Conservation (phyloP, 2,888 invertebrate genomes). For the Plagiodera versicolora region DNA sequence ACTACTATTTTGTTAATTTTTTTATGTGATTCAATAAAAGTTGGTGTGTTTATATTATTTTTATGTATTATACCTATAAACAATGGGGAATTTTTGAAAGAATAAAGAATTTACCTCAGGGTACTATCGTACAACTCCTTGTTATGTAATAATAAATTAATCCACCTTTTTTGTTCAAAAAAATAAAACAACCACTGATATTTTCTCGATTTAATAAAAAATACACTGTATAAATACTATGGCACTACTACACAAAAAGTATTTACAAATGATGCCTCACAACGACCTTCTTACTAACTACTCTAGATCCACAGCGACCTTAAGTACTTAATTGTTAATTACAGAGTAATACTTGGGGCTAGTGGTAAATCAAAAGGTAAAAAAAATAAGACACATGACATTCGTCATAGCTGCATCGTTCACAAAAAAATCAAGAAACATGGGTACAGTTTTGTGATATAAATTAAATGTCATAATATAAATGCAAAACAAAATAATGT, state of each 20-base stretch:
- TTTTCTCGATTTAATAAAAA: conserved; percentile 16
- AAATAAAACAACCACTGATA: not conserved
- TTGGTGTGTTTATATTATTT: no score
- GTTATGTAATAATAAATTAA: no score
- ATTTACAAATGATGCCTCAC: conserved; percentile 7
- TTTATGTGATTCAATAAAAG: no score
- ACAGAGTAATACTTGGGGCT: not conserved
- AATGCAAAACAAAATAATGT: not conserved
- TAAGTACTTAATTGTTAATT: not conserved
- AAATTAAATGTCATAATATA: not conserved
- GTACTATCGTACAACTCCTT: no score
- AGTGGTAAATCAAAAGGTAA: not conserved
- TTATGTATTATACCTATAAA: no score
- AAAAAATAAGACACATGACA: not conserved
- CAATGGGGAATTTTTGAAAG: no score
- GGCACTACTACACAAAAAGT: conserved; percentile 23
- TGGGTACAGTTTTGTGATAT: no score
- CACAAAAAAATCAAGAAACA: no score
- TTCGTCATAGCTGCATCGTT: no score
- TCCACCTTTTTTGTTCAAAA: no score
- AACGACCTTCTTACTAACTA: not conserved
- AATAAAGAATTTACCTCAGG: no score
- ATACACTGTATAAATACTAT: conserved; percentile 29
- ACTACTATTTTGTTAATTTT: no score
- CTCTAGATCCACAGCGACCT: not conserved